Percentiles rank a stretch among this genome's conserved stretches.
phyloP scores from a whole-genome alignment of 2,113 vertebrate species.

The Gallinago jamesoni region DNA sequence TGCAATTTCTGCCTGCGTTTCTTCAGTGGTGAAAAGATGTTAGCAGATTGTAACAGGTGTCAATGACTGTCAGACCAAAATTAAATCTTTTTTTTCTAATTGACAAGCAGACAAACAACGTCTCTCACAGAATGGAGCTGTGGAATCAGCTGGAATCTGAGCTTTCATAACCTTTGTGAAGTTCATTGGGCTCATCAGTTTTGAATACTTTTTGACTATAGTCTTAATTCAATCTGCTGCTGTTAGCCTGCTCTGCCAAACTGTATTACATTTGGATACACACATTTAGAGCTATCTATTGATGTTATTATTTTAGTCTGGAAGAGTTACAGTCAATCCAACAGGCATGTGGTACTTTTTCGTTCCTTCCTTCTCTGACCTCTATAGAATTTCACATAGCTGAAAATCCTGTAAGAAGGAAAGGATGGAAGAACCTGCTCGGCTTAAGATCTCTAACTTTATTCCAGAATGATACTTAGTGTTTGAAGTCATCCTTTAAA shows the following conservation, averaged over 20 bases:
- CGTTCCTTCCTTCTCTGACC: neutral
- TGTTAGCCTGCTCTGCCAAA: neutral
- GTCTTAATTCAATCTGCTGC: neutral
- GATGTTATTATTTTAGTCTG: neutral
- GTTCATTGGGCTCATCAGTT: neutral
- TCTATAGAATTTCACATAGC: neutral
- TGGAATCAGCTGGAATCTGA: neutral
- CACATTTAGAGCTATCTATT: neutral
- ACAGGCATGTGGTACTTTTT: neutral
- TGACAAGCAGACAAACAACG: neutral
- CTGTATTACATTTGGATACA: neutral
- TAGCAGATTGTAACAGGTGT: neutral
- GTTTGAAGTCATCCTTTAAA: neutral
- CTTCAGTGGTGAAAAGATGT: neutral
- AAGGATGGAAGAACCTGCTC: neutral
- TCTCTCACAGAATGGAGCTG: neutral
- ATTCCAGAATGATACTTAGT: neutral
- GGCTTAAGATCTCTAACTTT: neutral
- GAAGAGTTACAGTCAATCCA: neutral
- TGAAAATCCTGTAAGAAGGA: neutral
- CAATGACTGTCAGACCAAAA: neutral
- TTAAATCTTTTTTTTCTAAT: neutral
- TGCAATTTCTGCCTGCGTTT: neutral
- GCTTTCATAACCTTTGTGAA: neutral
- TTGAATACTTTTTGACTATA: neutral